Percentiles rank a stretch among this genome's conserved stretches.
phyloP scores from a whole-genome alignment of 2,888 invertebrate genomes.

The Alloplasta piceator region DNA sequence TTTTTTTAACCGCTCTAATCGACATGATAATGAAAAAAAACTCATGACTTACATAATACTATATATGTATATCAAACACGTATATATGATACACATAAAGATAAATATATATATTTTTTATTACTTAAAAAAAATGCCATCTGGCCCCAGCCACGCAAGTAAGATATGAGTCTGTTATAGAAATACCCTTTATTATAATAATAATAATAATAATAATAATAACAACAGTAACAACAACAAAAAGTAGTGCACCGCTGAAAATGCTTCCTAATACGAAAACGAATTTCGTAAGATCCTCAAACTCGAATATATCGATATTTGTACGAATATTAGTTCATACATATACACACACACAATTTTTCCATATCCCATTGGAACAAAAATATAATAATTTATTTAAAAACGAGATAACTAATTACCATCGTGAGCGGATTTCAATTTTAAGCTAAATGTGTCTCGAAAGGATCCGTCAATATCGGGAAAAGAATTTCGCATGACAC shows the following conservation, averaged over 20 bases:
- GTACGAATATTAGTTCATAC: constrained; percentile 46
- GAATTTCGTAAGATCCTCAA: constrained; percentile 57
- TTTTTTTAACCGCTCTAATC: too few species aligned
- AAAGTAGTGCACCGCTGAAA: constrained; percentile 68
- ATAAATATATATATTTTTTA: constrained; percentile 75
- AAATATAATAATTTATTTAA: background rate
- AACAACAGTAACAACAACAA: constrained; percentile 20
- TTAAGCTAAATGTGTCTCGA: constrained; percentile 25
- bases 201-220: constrained; percentile 55
- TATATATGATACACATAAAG: constrained; percentile 60
- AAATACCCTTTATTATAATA: constrained; percentile 68
- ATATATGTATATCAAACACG: constrained; percentile 49
- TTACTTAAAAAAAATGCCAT: constrained; percentile 71
- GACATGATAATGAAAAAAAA: too few species aligned
- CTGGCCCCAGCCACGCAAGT: constrained; percentile 75
- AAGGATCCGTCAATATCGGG: background rate
- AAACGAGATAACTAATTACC: constrained; percentile 1
- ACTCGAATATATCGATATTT: constrained; percentile 60
- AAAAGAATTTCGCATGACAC: background rate
- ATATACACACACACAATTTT: constrained; percentile 33
- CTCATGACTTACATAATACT: too few species aligned
- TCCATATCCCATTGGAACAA: background rate
- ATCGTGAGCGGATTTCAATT: constrained; percentile 19
- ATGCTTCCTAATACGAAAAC: constrained; percentile 68
- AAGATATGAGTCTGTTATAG: constrained; percentile 67